A percentile compares a stretch with the other conserved stretches of the same genome.
phyloP scores from a whole-genome alignment of 2,888 invertebrate species.

The Physocephala rufipes region DNA sequence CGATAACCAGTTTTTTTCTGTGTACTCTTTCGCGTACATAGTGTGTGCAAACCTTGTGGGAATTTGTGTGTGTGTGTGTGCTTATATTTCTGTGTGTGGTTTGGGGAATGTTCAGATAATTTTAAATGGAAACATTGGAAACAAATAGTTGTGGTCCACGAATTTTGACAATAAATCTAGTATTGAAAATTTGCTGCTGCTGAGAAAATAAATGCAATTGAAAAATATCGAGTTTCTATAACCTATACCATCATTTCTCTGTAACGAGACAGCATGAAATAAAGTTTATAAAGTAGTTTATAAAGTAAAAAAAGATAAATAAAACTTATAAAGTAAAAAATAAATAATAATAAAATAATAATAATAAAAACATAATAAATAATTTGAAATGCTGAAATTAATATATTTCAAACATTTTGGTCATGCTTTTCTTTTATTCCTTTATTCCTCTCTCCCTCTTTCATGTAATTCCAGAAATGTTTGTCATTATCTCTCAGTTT shows the following conservation, averaged over 20 bases:
- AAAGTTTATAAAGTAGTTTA: background rate
- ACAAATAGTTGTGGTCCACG: background rate
- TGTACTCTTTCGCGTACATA: too few species aligned
- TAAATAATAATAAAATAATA: too few species aligned
- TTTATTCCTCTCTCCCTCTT: background rate
- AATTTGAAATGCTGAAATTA: background rate
- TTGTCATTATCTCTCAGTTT: background rate
- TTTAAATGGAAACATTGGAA: background rate
- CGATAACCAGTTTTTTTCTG: too few species aligned
- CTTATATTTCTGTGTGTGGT: background rate
- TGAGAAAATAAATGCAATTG: constrained; percentile 38
- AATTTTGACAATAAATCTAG: constrained; percentile 23
- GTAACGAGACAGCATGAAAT: constrained; percentile 9
- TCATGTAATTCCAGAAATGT: background rate
- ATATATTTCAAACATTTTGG: background rate
- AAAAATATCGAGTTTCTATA: constrained; percentile 35
- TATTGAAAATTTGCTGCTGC: constrained; percentile 37
- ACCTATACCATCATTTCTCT: constrained; percentile 22
- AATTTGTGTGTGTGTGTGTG: too few species aligned
- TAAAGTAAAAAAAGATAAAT: too few species aligned
- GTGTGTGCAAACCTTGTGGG: too few species aligned
- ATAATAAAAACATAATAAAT: too few species aligned
- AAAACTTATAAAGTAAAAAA: too few species aligned
- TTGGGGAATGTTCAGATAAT: background rate
- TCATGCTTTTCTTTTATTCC: background rate